A percentile compares a stretch with the other conserved stretches of the same genome.
phyloP scores from a whole-genome alignment of 2,888 invertebrate genomes.

The Drosophila anceps region DNA sequence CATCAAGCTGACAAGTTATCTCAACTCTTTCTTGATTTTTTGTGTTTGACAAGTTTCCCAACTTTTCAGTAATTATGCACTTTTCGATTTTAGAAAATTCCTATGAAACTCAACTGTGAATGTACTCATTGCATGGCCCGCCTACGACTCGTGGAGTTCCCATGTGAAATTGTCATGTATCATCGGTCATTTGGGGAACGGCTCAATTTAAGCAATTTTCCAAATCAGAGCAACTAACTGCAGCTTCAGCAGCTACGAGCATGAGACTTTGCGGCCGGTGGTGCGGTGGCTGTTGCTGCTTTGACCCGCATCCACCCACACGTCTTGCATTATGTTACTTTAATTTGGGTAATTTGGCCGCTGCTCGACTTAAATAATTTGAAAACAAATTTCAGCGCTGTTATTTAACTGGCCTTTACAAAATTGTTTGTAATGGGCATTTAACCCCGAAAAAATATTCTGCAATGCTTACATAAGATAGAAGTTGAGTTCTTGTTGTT shows the following conservation, averaged over 20 bases:
- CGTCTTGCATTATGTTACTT: constrained; percentile 76
- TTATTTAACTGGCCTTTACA: constrained; percentile 74
- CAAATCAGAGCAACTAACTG: constrained; percentile 51
- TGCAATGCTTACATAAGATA: constrained; percentile 57
- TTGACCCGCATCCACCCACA: constrained; percentile 72
- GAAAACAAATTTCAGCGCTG: constrained; percentile 75
- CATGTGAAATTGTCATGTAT: constrained; percentile 60
- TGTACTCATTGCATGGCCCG: constrained; percentile 24
- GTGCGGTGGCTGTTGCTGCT: constrained; percentile 11
- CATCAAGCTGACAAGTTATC: constrained; percentile 46
- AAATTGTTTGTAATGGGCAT: constrained; percentile 74
- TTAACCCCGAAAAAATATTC: constrained; percentile 67
- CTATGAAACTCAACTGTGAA: constrained; percentile 29
- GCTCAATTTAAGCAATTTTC: constrained; percentile 62
- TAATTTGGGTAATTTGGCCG: constrained; percentile 75
- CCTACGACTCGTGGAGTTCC: constrained; percentile 58
- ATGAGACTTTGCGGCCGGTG: neutral
- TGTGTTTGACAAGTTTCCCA: constrained; percentile 27
- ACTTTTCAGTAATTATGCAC: constrained; percentile 55
- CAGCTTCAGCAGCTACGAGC: neutral
- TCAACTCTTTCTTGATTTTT: constrained; percentile 26
- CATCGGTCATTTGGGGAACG: constrained; percentile 33
- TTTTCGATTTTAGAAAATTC: constrained; percentile 18
- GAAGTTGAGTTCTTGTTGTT: constrained; percentile 15
- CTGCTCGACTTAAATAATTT: constrained; percentile 78